phyloP scores from a whole-genome alignment of 2,797 vertebrate species.

The Epinephelus coioides region DNA sequence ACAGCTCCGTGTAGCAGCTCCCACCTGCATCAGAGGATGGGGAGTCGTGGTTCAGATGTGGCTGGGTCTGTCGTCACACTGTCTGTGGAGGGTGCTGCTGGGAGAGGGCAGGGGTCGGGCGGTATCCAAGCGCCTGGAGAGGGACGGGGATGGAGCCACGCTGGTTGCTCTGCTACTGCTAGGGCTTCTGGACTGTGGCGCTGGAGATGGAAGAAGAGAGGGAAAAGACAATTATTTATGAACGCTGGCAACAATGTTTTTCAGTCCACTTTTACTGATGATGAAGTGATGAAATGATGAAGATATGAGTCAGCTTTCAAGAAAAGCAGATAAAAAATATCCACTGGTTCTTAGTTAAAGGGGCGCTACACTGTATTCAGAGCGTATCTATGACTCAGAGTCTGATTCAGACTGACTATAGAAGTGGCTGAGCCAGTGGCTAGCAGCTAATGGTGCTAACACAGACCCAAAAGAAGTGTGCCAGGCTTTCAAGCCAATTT shows the following conservation, averaged over 20 bases:
- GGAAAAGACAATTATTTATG: not conserved
- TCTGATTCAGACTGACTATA: too few species aligned
- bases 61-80: constrained; percentile 12
- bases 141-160: constrained; percentile 75
- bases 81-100: constrained; percentile 66
- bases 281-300: too few species aligned
- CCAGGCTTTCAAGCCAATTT: too few species aligned
- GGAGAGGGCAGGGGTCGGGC: constrained; percentile 77
- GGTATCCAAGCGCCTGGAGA: constrained; percentile 79
- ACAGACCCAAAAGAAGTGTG: too few species aligned
- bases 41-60: constrained; percentile 1
- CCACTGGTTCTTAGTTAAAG: too few species aligned
- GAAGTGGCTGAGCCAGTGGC: too few species aligned
- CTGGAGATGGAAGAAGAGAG: constrained; percentile 69
- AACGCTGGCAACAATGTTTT: not conserved
- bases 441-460: too few species aligned
- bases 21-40: constrained; percentile 70
- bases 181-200: constrained; percentile 80
- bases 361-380: too few species aligned
- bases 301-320: too few species aligned
- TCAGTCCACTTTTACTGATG: not conserved
- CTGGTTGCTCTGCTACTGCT: constrained; percentile 66
- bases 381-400: too few species aligned
- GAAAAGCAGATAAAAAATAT: too few species aligned
- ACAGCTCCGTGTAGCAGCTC: constrained; percentile 70